Evolutionary conservation across 1,140 invertebrate species (phyloP).

Genomic region (Bombus waltoni): DNA sequence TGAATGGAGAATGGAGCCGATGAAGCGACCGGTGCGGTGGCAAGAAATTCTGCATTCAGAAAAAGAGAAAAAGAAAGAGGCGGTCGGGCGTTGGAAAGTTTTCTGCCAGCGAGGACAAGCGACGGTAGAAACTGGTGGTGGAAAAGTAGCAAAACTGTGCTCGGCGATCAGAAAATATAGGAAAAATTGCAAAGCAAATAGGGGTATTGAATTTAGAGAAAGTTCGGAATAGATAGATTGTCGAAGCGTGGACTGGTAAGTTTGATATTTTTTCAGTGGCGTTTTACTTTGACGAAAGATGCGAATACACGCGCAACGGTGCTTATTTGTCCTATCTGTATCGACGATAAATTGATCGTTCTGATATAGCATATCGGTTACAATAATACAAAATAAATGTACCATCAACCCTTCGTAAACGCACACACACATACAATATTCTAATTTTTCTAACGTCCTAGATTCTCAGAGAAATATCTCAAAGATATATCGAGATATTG

Average conservation of each 20-base stretch:
- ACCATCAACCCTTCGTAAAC: too few species aligned
- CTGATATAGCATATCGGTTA: not conserved
- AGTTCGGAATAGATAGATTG: not conserved
- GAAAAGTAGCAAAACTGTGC: conserved; percentile 2
- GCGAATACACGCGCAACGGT: not conserved
- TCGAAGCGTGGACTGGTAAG: not conserved
- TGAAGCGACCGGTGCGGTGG: not conserved
- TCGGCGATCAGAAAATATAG: not conserved
- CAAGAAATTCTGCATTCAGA: conserved; percentile 14
- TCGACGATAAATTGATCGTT: too few species aligned
- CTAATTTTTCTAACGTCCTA: too few species aligned
- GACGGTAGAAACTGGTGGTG: not conserved
- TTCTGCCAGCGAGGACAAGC: not conserved
- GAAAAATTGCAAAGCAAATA: conserved; percentile 10
- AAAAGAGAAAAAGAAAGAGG: not conserved
- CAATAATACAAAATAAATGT: not conserved
- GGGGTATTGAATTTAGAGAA: not conserved
- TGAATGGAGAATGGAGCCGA: conserved; percentile 14
- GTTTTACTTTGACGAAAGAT: not conserved
- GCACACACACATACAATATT: too few species aligned
- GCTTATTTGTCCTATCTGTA: not conserved
- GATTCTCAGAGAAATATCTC: not conserved
- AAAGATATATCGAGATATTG: not conserved
- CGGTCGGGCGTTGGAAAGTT: not conserved
- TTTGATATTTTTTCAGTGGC: not conserved